These are phyloP conservation scores for Sebastes variabilis DNA, from an alignment of 2,797 vertebrate species.

Conservation along the genomic window DNA sequence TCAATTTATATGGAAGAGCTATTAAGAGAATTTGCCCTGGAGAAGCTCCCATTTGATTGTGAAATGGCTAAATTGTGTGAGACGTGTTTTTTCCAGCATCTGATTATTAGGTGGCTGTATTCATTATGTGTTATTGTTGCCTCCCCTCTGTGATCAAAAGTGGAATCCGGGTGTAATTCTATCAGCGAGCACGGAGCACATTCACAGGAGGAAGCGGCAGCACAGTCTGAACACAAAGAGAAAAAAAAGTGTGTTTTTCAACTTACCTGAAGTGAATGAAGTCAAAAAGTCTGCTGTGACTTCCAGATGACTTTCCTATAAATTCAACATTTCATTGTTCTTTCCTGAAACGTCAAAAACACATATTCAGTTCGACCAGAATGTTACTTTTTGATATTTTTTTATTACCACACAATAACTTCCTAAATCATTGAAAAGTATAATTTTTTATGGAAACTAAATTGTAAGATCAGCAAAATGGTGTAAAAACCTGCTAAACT, in stretches of 20 bases:
- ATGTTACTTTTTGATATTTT: neutral
- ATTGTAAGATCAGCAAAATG: neutral
- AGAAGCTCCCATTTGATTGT: constrained; percentile 63
- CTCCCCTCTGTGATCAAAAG: constrained; percentile 62
- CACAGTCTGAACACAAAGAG: neutral
- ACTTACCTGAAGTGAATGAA: neutral
- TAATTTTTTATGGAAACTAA: neutral
- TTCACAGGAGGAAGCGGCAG: constrained; percentile 4
- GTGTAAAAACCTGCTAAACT: neutral
- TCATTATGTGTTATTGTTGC: constrained; percentile 61
- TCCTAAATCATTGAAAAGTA: neutral
- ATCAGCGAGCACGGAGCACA: constrained; percentile 1
- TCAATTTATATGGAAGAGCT: constrained; percentile 53
- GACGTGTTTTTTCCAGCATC: constrained; percentile 52
- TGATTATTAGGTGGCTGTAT: constrained; percentile 60
- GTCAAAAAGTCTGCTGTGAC: neutral
- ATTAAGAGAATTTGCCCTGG: constrained; percentile 55
- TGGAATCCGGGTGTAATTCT: constrained; percentile 54
- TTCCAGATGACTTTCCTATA: neutral
- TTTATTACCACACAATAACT: neutral
- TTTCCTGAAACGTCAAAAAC: neutral
- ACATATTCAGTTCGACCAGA: neutral
- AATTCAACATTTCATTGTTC: neutral
- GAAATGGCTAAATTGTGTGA: constrained; percentile 56
- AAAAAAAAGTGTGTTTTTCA: neutral